phyloP scores from a whole-genome alignment of 1,140 invertebrate genomes.

The Leptinotarsa defecta region DNA sequence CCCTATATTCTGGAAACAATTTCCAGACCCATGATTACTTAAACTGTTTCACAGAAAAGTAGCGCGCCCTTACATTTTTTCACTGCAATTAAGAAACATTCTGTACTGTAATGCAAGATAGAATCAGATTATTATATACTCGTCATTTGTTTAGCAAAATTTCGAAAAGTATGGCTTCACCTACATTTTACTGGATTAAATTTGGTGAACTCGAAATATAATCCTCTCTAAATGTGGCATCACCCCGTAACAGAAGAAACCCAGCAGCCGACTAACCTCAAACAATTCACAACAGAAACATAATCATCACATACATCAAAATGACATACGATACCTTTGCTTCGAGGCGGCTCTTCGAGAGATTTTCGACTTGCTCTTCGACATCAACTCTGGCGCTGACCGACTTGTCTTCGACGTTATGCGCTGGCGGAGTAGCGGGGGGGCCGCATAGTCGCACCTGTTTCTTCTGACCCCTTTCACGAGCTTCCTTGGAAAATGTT shows the following conservation, averaged over 20 bases:
- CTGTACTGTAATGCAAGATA: too few relatives aligned
- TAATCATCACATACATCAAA: slow-evolving; percentile 36
- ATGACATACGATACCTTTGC: slow-evolving; percentile 44
- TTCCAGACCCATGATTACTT: too few relatives aligned
- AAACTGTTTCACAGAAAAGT: too few relatives aligned
- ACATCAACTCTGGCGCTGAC: slow-evolving; percentile 48
- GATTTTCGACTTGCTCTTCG: slow-evolving; percentile 42
- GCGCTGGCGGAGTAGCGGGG: slow-evolving; percentile 30
- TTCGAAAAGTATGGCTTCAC: too few relatives aligned
- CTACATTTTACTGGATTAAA: too few relatives aligned
- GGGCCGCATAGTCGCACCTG: slow-evolving; percentile 48
- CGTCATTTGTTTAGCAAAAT: too few relatives aligned
- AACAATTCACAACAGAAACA: slow-evolving; percentile 16
- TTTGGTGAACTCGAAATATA: too few relatives aligned
- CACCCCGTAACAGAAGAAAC: neutral
- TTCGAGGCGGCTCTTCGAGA: slow-evolving; percentile 33
- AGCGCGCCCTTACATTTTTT: too few relatives aligned
- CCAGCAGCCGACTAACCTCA: slow-evolving; percentile 2
- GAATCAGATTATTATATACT: too few relatives aligned
- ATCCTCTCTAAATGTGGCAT: neutral
- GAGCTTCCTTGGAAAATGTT: slow-evolving; percentile 28
- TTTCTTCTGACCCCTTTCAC: slow-evolving; percentile 48
- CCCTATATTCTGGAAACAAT: too few relatives aligned
- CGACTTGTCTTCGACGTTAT: slow-evolving; percentile 41
- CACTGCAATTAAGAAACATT: too few relatives aligned